Percentiles rank a stretch among this genome's conserved stretches.
phyloP scores from a whole-genome alignment of 2,888 invertebrate genomes.

The Rhimphoctona megacephalus region DNA sequence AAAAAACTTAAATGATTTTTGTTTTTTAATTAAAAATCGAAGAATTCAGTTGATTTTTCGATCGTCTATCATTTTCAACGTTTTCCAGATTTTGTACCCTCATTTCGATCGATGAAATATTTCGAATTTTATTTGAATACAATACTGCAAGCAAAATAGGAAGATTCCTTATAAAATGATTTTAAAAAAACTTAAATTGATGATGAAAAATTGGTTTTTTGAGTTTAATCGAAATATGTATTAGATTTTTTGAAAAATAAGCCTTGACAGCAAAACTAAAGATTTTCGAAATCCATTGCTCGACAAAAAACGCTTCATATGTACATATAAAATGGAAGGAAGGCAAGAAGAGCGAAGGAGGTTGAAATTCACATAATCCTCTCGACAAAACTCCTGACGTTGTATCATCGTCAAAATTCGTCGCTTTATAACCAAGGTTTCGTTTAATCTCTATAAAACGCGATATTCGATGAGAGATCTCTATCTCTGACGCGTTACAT shows the following conservation, averaged over 20 bases:
- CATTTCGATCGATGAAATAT: no score
- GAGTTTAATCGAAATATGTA: background rate
- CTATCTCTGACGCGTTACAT: background rate
- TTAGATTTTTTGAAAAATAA: background rate
- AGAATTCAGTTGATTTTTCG: no score
- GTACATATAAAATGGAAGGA: background rate
- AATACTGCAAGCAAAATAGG: no score
- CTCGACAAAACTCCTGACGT: slow-evolving; percentile 23
- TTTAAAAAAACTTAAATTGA: no score
- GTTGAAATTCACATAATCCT: slow-evolving; percentile 27
- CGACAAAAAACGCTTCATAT: background rate
- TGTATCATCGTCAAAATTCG: slow-evolving; percentile 41
- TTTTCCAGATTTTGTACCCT: no score
- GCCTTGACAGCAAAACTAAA: background rate
- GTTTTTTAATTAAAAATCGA: no score
- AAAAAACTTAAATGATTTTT: no score
- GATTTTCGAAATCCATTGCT: background rate
- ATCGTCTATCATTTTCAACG: no score
- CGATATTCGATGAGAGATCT: slow-evolving; percentile 26
- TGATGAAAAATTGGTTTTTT: background rate
- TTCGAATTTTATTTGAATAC: no score
- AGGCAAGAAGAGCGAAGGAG: background rate
- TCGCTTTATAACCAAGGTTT: slow-evolving; percentile 52
- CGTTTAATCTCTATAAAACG: slow-evolving; percentile 54
- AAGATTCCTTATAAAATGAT: no score